Evolutionary conservation across 2,797 vertebrate genomes (phyloP), one percentile per base, ranked within the genome.

Genomic region (Aselliscus stoliczkanus): DNA sequence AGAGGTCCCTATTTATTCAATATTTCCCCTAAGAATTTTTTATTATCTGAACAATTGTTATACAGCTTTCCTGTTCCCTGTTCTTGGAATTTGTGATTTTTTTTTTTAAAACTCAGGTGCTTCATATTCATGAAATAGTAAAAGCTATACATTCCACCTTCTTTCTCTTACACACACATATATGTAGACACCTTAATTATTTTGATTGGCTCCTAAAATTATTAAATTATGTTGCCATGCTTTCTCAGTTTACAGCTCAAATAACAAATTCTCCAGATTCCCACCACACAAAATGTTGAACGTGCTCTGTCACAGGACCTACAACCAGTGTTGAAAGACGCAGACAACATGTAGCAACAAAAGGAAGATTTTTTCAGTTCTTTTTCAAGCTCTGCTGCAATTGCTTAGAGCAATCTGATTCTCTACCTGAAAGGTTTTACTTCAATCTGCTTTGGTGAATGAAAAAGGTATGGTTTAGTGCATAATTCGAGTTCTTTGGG

Each of bases 191-290:
- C 1, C 34, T 72, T 70, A 62, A 69, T 64, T 67, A 75, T 80
- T 88, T 85, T 69, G n/a, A 94, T 65, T 87, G 80, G 44, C 60
- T 52, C 42, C 29, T 95, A 54, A 86, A 82, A 54, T 87, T 79
- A 92, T 73, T 81, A 67, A 80, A 18, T 86, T 65, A 69, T 12
- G 3, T 70, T 88, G 37, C 39, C 25, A 4, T 56, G 37, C 37
- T 58, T 84, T 37, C 56, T 94, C 8, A 65, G 34, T 42, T 69
- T 60, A 73, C 42, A 81, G 29, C 20, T 94, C 31, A 34, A 25
- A 56, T 12, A 60, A 70, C 23, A 52, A 62, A 85, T 60, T n/a
- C 83, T 52, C 88, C 67, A 67, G 65, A 69, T 84, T 31, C 17
- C 13, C 42, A 2, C 47, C 23, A 4, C 5, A 6, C 7, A 64